phyloP scores from a whole-genome alignment of 2,113 vertebrate species.

The Hippolais icterina region DNA sequence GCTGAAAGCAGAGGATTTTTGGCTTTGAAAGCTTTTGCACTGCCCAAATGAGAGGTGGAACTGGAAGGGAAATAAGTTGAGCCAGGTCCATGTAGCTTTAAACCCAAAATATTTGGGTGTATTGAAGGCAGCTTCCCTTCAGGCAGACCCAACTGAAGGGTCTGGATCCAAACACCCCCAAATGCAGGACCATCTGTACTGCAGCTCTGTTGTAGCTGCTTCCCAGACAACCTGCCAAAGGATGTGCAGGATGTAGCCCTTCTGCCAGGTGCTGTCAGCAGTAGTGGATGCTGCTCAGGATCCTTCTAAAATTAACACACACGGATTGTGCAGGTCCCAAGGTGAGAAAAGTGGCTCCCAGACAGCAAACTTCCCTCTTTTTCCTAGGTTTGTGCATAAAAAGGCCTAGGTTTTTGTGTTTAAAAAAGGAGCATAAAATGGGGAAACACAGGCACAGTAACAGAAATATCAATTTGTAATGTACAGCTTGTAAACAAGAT shows the following conservation, averaged over 20 bases:
- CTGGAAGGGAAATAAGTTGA: neutral
- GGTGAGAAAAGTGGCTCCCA: neutral
- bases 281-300: neutral
- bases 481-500: neutral
- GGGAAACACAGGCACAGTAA: neutral
- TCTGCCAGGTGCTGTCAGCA: slow-evolving; percentile 15
- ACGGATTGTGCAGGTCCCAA: neutral
- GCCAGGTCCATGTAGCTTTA: neutral
- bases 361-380: neutral
- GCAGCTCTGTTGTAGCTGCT: neutral
- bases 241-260: neutral
- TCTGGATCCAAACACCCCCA: neutral
- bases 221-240: slow-evolving; percentile 7
- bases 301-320: neutral
- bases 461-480: neutral
- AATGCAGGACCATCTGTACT: slow-evolving; percentile 27
- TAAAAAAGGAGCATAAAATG: neutral
- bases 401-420: neutral
- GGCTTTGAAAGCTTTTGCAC: neutral
- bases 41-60: neutral
- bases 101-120: neutral
- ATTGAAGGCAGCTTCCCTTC: neutral
- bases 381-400: neutral
- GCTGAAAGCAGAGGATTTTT: neutral
- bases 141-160: neutral